phyloP scores from a whole-genome alignment of 2,797 vertebrate species.

The Galago senegalensis region DNA sequence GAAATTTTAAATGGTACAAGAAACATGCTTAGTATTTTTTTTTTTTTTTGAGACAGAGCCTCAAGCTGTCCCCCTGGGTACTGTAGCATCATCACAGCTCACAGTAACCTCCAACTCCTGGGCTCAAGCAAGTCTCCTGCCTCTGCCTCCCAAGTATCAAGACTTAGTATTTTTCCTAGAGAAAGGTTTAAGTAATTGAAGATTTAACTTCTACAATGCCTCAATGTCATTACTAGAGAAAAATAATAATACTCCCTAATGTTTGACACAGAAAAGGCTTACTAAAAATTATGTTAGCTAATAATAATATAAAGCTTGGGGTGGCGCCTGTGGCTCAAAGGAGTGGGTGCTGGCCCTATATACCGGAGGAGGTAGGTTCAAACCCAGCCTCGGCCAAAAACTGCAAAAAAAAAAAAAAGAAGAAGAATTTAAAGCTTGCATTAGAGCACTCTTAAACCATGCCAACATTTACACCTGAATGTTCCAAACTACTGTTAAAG shows the following conservation, averaged over 20 bases:
- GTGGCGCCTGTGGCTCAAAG: too few relatives aligned
- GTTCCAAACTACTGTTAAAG: constrained; percentile 24
- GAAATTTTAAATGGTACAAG: neutral
- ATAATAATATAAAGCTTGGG: neutral
- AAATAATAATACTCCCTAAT: neutral
- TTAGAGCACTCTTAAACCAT: neutral
- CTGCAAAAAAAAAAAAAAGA: too few relatives aligned
- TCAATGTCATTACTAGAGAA: neutral
- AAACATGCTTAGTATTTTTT: too few relatives aligned
- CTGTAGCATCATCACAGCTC: too few relatives aligned
- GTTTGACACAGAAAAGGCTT: neutral
- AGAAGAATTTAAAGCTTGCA: neutral
- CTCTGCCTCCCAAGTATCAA: too few relatives aligned
- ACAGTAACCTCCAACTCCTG: too few relatives aligned
- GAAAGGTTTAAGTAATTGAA: neutral
- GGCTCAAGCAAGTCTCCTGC: too few relatives aligned
- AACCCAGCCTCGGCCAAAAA: too few relatives aligned
- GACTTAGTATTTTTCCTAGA: constrained; percentile 15
- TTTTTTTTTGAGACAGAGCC: too few relatives aligned
- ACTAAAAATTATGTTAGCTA: neutral
- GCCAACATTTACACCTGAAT: neutral
- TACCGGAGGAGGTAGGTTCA: too few relatives aligned
- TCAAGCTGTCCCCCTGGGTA: too few relatives aligned
- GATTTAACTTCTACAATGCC: constrained; percentile 14
- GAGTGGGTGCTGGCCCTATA: too few relatives aligned